Base-by-base conservation (phyloP, 2,797 vertebrate genomes). In the Pseudopleuronectes americanus region DNA sequence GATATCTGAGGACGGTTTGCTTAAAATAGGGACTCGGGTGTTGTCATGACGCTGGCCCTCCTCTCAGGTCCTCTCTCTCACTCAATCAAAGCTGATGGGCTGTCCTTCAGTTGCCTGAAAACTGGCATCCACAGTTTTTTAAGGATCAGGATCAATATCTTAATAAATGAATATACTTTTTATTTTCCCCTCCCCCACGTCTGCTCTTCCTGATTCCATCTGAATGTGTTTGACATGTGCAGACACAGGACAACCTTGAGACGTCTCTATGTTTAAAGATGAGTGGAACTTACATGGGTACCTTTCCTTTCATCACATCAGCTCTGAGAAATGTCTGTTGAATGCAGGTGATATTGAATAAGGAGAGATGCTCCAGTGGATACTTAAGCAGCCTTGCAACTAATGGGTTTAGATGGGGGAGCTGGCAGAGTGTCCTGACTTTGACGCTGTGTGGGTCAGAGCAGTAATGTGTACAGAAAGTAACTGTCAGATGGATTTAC, bases 101-200 rank as follows among this genome's bases (percentile, higher is more conserved):
- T 83, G 84, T 88, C 87, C 76, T 84, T 89, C 80, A 89, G 65
- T 75, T 66, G 67, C 60, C 74, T 69, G 77, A 85, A 90, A 85
- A 85, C 67, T 78, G 80, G 71, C 80, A 85, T 83, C 81, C 66
- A 70, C 79, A 58, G 64, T 79, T 88, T 87, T 87, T 83, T 81
- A 88, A 85, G 69, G 76, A 79, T 63, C 36, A 10, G 57, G 80
- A 91, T 93, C 92, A 86, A 92, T 92, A 92, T 70, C 78, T 81
- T 90, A 92, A 89, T 90, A 90, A 89, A 90, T 71, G 57, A 68
- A 89, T 84, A 68, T 56, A 71, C 22, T 77, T 84, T 64, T 68
- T 45, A 13, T 43, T 56, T 57, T 55, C 2, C 41, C 22, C 47
- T 22, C 17, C 16, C 38, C 23, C 6, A 28, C n/a, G 10, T 53